phyloP scores from a whole-genome alignment of 2,113 vertebrate species.

The Shinisaurus crocodilurus region DNA sequence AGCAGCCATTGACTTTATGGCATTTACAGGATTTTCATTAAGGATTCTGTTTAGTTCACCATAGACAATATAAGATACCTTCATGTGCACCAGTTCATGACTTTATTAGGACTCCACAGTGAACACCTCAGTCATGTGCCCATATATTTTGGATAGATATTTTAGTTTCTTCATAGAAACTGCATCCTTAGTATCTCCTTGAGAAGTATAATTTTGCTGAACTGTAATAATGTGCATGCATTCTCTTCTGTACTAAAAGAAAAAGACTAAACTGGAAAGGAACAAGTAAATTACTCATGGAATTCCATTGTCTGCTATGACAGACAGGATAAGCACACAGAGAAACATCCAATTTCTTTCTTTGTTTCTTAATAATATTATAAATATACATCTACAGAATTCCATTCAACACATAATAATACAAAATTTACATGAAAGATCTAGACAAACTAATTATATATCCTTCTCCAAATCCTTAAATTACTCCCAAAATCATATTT shows the following conservation, averaged over 20 bases:
- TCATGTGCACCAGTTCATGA: background rate
- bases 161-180: background rate
- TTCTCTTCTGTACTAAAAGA: background rate
- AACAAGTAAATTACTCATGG: background rate
- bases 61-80: conserved; percentile 18
- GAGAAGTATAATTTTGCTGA: background rate
- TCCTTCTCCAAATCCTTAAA: too few species aligned
- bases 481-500: too few species aligned
- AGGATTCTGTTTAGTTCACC: conserved; percentile 1
- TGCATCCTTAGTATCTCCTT: background rate
- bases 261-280: background rate
- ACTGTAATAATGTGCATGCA: background rate
- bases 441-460: too few species aligned
- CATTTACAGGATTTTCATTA: conserved; percentile 25
- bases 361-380: too few species aligned
- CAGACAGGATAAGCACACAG: background rate
- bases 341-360: background rate
- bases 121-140: background rate
- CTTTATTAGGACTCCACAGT: conserved; percentile 11
- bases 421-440: too few species aligned
- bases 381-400: too few species aligned
- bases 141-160: background rate
- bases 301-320: background rate
- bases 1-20: background rate
- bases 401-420: too few species aligned